phyloP scores from a whole-genome alignment of 2,113 vertebrate genomes.

The Pangasianodon gigas region DNA sequence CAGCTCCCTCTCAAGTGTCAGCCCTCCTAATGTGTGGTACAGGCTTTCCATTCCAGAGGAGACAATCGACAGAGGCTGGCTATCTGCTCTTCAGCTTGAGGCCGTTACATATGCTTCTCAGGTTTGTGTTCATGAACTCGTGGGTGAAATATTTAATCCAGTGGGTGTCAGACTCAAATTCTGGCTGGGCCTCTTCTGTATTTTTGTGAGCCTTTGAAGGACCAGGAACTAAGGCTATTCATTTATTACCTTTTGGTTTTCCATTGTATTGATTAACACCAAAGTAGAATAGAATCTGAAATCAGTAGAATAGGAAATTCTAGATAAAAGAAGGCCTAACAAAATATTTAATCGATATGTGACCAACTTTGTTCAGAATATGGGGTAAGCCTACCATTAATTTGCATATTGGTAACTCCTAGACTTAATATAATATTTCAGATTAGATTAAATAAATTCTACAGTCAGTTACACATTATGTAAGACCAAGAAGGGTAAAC shows the following conservation, averaged over 20 bases:
- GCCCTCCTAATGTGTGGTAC: slow-evolving; percentile 96
- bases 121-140: slow-evolving; percentile 64
- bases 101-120: slow-evolving; percentile 95
- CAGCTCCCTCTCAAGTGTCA: slow-evolving; percentile 95
- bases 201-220: background rate
- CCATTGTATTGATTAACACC: background rate
- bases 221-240: background rate
- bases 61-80: slow-evolving; percentile 89
- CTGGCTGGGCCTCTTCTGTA: background rate
- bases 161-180: background rate
- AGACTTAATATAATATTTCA: background rate
- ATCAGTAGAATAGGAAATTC: too few relatives aligned
- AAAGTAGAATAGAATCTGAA: background rate
- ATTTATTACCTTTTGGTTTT: background rate
- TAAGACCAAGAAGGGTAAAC: background rate
- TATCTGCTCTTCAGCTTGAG: slow-evolving; percentile 95
- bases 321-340: too few relatives aligned
- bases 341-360: too few relatives aligned
- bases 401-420: background rate
- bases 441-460: background rate
- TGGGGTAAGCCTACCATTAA: background rate
- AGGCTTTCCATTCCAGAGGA: slow-evolving; percentile 92
- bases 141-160: background rate
- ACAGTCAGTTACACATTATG: background rate
- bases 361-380: background rate